Evolutionary conservation across 2,113 vertebrate genomes (phyloP).

Genomic region (Petroica traversi): DNA sequence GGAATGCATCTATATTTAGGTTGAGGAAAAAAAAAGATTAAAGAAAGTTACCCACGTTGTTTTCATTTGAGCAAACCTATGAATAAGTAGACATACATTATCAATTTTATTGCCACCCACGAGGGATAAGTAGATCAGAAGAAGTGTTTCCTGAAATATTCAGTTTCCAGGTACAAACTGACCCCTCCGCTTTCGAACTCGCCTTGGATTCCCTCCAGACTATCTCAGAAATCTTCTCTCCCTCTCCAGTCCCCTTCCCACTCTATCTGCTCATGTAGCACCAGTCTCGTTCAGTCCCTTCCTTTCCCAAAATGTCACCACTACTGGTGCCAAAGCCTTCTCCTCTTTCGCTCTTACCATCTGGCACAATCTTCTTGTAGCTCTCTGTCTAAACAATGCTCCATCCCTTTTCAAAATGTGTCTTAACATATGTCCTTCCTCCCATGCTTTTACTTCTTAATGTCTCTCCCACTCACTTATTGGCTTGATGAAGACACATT

Average conservation of each 20-base stretch:
- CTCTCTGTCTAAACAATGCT: slow-evolving; percentile 65
- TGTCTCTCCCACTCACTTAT: slow-evolving; percentile 65
- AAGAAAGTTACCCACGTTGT: not conserved
- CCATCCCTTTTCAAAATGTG: slow-evolving; percentile 61
- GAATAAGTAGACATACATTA: slow-evolving; percentile 21
- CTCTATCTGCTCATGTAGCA: slow-evolving; percentile 58
- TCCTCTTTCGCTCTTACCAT: slow-evolving; percentile 67
- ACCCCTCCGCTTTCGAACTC: slow-evolving; percentile 1
- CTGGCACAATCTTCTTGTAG: slow-evolving; percentile 49
- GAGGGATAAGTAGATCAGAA: not conserved
- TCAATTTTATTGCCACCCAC: not conserved
- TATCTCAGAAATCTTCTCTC: slow-evolving; percentile 32
- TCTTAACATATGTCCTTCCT: slow-evolving; percentile 71
- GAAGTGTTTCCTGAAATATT: slow-evolving; percentile 25
- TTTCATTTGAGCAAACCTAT: slow-evolving; percentile 27
- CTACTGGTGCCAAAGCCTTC: slow-evolving; percentile 66
- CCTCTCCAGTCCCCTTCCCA: slow-evolving; percentile 39
- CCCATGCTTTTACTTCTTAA: slow-evolving; percentile 64
- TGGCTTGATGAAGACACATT: slow-evolving; percentile 58
- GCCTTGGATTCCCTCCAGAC: slow-evolving; percentile 49
- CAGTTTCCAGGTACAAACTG: slow-evolving; percentile 47
- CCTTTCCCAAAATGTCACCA: slow-evolving; percentile 63
- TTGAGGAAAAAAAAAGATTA: not conserved
- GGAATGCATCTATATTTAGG: slow-evolving; percentile 50
- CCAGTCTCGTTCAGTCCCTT: slow-evolving; percentile 45